Evolutionary conservation across 1,140 invertebrate species (phyloP).

Genomic region (Scaptomyza graminum): DNA sequence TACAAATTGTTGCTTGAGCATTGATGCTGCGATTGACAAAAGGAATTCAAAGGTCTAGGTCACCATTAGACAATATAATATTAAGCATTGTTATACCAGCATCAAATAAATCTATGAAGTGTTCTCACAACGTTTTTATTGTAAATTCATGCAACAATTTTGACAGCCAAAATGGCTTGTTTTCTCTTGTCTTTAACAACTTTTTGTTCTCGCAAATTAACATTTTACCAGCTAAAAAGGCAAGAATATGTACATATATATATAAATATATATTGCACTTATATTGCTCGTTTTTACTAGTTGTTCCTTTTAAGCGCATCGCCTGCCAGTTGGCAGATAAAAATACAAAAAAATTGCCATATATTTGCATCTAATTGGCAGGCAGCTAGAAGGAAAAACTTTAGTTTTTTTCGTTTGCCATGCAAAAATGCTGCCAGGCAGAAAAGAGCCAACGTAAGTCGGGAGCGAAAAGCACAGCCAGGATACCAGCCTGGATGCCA

Average conservation of each 20-base stretch:
- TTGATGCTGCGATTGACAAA: too few relatives aligned
- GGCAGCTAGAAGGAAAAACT: slow-evolving; percentile 58
- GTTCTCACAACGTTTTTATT: background rate
- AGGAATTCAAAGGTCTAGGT: too few relatives aligned
- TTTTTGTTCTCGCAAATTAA: background rate
- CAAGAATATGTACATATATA: background rate
- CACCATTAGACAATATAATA: too few relatives aligned
- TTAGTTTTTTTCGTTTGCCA: slow-evolving; percentile 27
- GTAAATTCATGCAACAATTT: background rate
- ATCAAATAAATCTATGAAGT: too few relatives aligned
- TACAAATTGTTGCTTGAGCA: too few relatives aligned
- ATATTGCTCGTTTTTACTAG: slow-evolving; percentile 26
- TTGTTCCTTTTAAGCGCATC: slow-evolving; percentile 10
- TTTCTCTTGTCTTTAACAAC: background rate
- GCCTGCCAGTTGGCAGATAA: slow-evolving; percentile 12
- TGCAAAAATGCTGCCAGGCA: slow-evolving; percentile 44
- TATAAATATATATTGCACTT: slow-evolving; percentile 15
- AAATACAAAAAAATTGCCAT: slow-evolving; percentile 38
- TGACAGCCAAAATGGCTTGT: background rate
- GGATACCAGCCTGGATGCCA: background rate
- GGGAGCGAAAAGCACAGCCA: too few relatives aligned
- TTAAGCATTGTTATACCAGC: too few relatives aligned
- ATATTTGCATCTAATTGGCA: slow-evolving; percentile 79
- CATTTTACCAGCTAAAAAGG: slow-evolving; percentile 1
- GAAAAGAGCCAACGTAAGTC: slow-evolving; percentile 20